Conservation (phyloP, 2,113 vertebrate genomes). For the Felis chaus region DNA sequence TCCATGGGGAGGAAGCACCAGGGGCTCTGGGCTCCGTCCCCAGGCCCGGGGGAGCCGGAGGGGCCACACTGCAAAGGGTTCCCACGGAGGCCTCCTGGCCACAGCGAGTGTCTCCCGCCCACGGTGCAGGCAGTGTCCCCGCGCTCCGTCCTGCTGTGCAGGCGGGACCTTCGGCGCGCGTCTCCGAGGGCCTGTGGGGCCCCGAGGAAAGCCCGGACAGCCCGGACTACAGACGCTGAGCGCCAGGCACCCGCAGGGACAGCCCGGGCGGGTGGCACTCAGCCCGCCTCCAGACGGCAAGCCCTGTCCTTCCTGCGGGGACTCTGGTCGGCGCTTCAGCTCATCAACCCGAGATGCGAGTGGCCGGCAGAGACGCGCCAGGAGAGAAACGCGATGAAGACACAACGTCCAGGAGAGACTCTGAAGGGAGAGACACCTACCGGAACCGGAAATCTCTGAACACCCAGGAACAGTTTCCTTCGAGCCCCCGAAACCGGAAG, state of each 20-base stretch:
- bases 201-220: no score
- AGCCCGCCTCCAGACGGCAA: background rate
- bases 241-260: no score
- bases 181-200: background rate
- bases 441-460: background rate
- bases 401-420: background rate
- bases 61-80: no score
- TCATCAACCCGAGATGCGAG: background rate
- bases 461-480: background rate
- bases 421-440: background rate
- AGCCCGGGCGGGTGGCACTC: no score
- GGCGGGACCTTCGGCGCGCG: no score
- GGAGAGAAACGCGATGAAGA: background rate
- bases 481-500: background rate
- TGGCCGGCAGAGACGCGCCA: background rate
- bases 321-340: no score
- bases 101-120: rapidly evolving
- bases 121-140: background rate
- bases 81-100: rapidly evolving
- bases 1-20: background rate
- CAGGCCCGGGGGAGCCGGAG: no score
- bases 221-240: background rate
- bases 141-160: no score
- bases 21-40: background rate
- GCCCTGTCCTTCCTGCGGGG: background rate